Evolutionary conservation across 2,888 invertebrate genomes (phyloP).

Genomic region (Octonoba sinensis): DNA sequence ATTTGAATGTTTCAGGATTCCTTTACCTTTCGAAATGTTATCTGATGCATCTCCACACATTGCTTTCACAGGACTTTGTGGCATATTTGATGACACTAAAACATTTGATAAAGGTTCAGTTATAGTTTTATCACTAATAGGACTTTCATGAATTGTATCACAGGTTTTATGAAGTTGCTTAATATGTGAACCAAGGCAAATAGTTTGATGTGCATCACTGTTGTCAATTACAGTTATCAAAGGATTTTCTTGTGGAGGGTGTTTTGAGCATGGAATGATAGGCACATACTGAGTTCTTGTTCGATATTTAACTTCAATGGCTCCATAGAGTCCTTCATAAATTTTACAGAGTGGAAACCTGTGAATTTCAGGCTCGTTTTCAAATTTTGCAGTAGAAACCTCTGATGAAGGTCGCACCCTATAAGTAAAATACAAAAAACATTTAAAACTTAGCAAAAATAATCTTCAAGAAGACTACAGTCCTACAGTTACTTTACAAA

Average conservation of each 20-base stretch:
- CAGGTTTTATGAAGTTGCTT: slow-evolving; percentile 33
- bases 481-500: too few relatives aligned
- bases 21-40: slow-evolving; percentile 4
- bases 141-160: slow-evolving; percentile 20
- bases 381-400: slow-evolving; percentile 15
- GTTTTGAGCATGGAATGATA: slow-evolving; percentile 48
- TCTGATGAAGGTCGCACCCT: slow-evolving; percentile 37
- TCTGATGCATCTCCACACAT: too few relatives aligned
- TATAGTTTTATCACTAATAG: not conserved
- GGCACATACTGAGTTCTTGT: slow-evolving; percentile 38
- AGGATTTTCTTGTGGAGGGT: slow-evolving; percentile 18
- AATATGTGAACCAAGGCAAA: slow-evolving; percentile 22
- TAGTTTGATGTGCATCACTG: slow-evolving; percentile 13
- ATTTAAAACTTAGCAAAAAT: too few relatives aligned
- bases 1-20: slow-evolving; percentile 37
- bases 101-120: too few relatives aligned
- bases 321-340: slow-evolving; percentile 26
- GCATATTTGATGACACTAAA: too few relatives aligned
- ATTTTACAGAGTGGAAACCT: slow-evolving; percentile 38
- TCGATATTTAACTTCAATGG: slow-evolving; percentile 31
- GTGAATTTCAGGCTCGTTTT: slow-evolving; percentile 44
- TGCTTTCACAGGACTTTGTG: too few relatives aligned
- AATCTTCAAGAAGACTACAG: too few relatives aligned
- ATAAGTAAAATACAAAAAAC: not conserved
- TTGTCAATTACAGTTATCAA: slow-evolving; percentile 15